These are phyloP conservation scores for Ammodramus savannarum DNA, from an alignment of 2,113 vertebrate species.

Conservation along the genomic window DNA sequence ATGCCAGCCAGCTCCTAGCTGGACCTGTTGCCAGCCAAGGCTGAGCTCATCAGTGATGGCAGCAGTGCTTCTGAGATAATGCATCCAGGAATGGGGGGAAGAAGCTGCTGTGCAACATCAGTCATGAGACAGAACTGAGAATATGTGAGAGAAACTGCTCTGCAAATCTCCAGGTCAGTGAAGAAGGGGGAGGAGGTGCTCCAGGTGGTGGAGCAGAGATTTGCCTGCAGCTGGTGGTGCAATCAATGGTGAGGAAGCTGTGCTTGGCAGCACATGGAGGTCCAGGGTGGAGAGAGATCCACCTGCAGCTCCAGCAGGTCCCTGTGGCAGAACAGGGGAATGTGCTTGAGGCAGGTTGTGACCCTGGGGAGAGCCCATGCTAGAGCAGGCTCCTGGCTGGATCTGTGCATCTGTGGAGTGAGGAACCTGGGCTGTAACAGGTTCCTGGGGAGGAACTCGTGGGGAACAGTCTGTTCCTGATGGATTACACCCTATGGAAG, in stretches of 20 bases:
- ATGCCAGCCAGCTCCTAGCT: neutral
- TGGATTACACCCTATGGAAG: neutral
- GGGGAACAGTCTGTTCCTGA: neutral
- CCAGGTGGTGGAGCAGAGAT: neutral
- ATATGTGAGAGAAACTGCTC: neutral
- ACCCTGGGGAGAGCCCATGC: accelerated
- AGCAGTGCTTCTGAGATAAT: neutral
- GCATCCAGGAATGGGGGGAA: neutral
- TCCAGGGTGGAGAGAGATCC: accelerated
- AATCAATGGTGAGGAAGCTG: neutral
- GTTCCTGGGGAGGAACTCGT: neutral
- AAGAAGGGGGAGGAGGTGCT: neutral
- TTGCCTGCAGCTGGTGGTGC: accelerated
- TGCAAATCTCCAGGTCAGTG: neutral
- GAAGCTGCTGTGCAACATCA: neutral
- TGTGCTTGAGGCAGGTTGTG: neutral
- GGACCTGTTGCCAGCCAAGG: accelerated
- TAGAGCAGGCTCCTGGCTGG: neutral
- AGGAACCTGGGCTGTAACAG: neutral
- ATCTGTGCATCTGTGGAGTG: neutral
- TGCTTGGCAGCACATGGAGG: neutral
- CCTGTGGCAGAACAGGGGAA: neutral
- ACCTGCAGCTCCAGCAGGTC: accelerated
- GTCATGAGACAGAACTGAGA: neutral
- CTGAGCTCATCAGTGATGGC: neutral